These are phyloP conservation scores for Bucorvus abyssinicus DNA, from an alignment of 2,797 vertebrate species.

Conservation along the genomic window DNA sequence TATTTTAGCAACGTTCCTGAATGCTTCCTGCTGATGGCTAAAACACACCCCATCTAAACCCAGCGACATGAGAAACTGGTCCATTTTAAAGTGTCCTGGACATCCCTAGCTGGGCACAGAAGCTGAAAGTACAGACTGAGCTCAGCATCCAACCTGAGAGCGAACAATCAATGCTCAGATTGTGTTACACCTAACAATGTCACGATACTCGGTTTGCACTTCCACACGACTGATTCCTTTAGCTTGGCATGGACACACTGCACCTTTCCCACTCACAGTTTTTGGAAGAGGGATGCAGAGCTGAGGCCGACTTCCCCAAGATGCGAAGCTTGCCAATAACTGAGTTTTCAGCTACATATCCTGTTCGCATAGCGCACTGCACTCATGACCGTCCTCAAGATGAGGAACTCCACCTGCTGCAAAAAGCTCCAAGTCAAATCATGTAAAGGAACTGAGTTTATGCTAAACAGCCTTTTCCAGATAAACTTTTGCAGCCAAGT, in stretches of 20 bases:
- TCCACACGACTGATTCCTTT: fast-evolving
- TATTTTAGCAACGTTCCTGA: not conserved
- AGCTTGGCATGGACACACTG: not conserved
- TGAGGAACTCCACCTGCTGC: not conserved
- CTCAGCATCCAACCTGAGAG: not conserved
- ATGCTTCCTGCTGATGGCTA: fast-evolving
- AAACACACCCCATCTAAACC: not conserved
- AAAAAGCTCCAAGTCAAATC: not conserved
- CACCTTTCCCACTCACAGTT: not conserved
- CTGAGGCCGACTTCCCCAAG: not conserved
- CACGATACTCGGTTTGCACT: fast-evolving
- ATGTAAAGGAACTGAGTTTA: not conserved
- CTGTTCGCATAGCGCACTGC: fast-evolving
- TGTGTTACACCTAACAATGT: not conserved
- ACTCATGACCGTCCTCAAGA: fast-evolving
- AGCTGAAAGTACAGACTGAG: not conserved
- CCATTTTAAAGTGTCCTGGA: not conserved
- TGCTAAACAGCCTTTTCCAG: not conserved
- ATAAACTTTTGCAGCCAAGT: not conserved
- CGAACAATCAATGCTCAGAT: fast-evolving
- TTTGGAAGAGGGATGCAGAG: not conserved
- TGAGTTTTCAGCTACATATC: not conserved
- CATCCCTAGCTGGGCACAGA: not conserved
- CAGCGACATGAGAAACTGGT: not conserved
- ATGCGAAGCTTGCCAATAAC: not conserved